Evolutionary conservation across 2,888 invertebrate genomes (phyloP).

Genomic region (Agrotis exclamationis): DNA sequence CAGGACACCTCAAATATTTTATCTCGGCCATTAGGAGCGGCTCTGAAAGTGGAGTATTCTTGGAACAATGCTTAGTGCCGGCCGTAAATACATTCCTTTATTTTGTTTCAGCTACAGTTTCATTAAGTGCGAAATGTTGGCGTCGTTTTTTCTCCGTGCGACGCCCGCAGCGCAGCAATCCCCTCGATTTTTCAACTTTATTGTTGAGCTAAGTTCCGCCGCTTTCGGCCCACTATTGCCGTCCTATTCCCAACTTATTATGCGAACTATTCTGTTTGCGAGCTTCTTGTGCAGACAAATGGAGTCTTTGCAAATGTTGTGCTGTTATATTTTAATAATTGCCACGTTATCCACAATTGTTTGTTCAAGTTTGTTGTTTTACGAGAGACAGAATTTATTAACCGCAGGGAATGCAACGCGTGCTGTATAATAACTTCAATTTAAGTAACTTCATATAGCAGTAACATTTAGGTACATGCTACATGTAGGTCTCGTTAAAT

Average conservation of each 20-base stretch:
- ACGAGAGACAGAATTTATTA: constrained; percentile 52
- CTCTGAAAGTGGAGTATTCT: constrained; percentile 78
- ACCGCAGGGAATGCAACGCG: constrained; percentile 28
- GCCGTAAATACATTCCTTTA: constrained; percentile 86
- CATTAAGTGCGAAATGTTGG: constrained; percentile 90
- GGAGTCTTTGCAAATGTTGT: constrained; percentile 59
- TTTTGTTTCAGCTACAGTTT: constrained; percentile 89
- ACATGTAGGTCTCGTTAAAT: constrained; percentile 11
- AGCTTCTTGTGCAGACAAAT: constrained; percentile 60
- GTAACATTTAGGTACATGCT: background rate
- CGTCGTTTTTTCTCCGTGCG: constrained; percentile 85
- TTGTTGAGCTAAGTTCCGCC: constrained; percentile 83
- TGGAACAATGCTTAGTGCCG: constrained; percentile 83
- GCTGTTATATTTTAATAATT: constrained; percentile 58
- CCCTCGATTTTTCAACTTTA: constrained; percentile 89
- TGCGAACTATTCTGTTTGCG: constrained; percentile 72
- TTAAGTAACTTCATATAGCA: constrained; percentile 6
- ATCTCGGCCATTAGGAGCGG: constrained; percentile 78
- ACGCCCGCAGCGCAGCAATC: constrained; percentile 83
- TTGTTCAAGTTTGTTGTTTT: constrained; percentile 45
- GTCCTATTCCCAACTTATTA: constrained; percentile 79
- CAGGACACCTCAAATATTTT: constrained; percentile 76
- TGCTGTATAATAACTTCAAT: constrained; percentile 18
- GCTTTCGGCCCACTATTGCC: constrained; percentile 69
- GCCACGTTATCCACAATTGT: constrained; percentile 50